Base-by-base conservation (phyloP, 2,113 vertebrate genomes). In the Steatornis caripensis region DNA sequence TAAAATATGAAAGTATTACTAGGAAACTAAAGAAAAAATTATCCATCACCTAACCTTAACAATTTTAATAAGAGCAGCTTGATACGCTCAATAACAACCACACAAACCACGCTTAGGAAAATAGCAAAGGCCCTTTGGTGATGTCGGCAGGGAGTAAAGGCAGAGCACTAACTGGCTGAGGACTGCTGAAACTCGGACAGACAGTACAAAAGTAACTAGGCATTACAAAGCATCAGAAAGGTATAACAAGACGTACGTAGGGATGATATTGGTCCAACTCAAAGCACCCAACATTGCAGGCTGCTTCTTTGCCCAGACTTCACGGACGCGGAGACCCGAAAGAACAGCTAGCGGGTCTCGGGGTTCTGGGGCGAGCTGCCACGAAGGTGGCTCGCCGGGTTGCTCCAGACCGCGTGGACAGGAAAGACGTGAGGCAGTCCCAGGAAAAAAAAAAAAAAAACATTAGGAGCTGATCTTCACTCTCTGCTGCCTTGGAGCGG, bases 401-500 rank as follows among this genome's bases (percentile, higher is more conserved):
- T 65, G 16, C 61, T 46, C 83, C 57, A 48, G 71, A 7, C 43
- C 6, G 1, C 2, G 12, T 4, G 26, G 53, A 30, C 13, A 20
- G 39, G n/a, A n/a, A n/a, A n/a, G n/a, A n/a, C n/a, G n/a, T n/a
- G n/a, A n/a, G n/a, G n/a, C n/a, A n/a, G n/a, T n/a, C n/a, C n/a
- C n/a, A n/a, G n/a, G n/a, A n/a, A n/a, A n/a, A n/a, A n/a, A n/a
- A n/a, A n/a, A n/a, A n/a, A n/a, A 10, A 39, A 45, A 34, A 3
- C 0, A 1, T 7, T 23, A 19, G 2, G 43, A n/a, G 43, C 48
- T 53, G 53, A 3, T 12, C 24, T 6, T 21, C 9, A 2, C 34
- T 27, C 23, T 1, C 11, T 4, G 32, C 32, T 76, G 64, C 2
- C 1, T 1, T 0, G 39, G 32, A 1, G 53, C 27, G 58, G 27